Base-by-base conservation (phyloP, 2,797 vertebrate genomes). In the Corythornis leucogaster region DNA sequence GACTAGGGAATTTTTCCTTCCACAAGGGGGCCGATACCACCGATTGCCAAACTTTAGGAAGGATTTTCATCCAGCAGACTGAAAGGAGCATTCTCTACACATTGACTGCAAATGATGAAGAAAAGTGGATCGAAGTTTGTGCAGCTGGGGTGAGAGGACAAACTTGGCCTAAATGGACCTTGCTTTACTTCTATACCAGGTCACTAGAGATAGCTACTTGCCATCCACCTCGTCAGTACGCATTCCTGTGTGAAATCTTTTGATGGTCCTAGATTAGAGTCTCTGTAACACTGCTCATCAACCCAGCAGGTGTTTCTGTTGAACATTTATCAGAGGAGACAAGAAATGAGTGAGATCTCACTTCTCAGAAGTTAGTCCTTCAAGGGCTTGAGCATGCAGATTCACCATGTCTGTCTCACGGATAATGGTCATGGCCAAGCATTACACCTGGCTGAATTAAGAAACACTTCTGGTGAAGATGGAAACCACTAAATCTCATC, bases 331-430 rank as follows among this genome's bases (percentile, higher is more conserved):
- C 45, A 51, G 21, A 33, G 4, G 6, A 66, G 18, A 4, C 21
- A 74, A 62, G 12, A 28, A 87, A 78, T 3, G 9, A 5, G 2
- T 54, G 55, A 69, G 30, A 20, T 30, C 26, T 33, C 16, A 31
- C 13, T 71, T 76, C 51, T 19, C 24, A 51, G 31, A 12, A 15
- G 38, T 11, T 64, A 73, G 7, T 77, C 19, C 45, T 83, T 8
- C 20, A 48, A 25, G n/a, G n/a, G 17, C 20, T 21, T 28, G 24
- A 21, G 18, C 46, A 20, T 1, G 2, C 8, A 17, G n/a, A 46
- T 57, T 57, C 0, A 0, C 28, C 14, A 53, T 5, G 1, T 14
- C 59, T 50, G 45, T 74, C 58, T 57, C 69, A 31, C 12, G 22
- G 40, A 17, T 24, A 83, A 86, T 1, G 4, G 71, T 31, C 42